phyloP scores from a whole-genome alignment of 1,140 invertebrate species.

The Apis florea region DNA sequence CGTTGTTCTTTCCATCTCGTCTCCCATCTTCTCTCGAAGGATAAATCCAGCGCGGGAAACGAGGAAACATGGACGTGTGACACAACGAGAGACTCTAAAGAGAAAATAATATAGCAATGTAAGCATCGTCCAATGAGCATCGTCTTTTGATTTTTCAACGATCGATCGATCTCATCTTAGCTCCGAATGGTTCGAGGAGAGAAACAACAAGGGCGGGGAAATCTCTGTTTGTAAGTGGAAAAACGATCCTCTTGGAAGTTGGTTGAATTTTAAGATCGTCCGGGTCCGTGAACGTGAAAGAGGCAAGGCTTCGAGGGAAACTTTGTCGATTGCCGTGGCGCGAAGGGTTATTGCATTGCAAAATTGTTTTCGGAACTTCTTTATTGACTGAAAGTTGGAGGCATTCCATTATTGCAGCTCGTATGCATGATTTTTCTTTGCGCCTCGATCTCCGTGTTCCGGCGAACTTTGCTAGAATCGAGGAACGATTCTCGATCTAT shows the following conservation, averaged over 20 bases:
- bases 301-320: slow-evolving; percentile 43
- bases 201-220: not conserved
- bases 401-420: slow-evolving; percentile 42
- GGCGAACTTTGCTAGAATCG: not conserved
- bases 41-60: slow-evolving; percentile 8
- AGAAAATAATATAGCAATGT: too few species aligned
- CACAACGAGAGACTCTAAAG: not conserved
- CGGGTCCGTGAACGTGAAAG: slow-evolving; percentile 4
- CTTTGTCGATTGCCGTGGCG: slow-evolving; percentile 33
- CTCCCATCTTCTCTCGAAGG: too few species aligned
- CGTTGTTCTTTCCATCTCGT: not conserved
- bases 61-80: not conserved
- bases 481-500: not conserved
- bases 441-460: not conserved
- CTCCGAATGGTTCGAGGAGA: too few species aligned
- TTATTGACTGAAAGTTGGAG: slow-evolving; percentile 40
- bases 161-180: slow-evolving; percentile 15
- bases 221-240: slow-evolving; percentile 32
- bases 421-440: slow-evolving; percentile 39
- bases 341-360: slow-evolving; percentile 64
- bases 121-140: too few species aligned
- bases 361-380: slow-evolving; percentile 54
- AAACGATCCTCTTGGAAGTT: slow-evolving; percentile 42
- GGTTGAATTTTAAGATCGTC: slow-evolving; percentile 59
- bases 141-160: slow-evolving; percentile 46